Base-by-base conservation (phyloP, 2,888 invertebrate species). In the Pherbina coryleti region DNA sequence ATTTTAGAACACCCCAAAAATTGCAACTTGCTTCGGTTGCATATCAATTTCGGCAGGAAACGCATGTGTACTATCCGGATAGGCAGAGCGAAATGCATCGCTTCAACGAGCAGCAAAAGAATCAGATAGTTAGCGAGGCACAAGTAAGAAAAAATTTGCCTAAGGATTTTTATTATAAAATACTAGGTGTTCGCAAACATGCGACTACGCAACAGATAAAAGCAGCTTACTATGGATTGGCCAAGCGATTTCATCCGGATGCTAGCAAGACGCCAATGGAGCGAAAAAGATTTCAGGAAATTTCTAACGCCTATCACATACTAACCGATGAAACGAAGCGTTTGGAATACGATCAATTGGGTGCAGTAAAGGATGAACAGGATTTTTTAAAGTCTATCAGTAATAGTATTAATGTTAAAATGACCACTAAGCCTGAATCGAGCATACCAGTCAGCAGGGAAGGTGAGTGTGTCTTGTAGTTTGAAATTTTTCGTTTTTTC, bases 241-340 rank as follows among this genome's bases (percentile, higher is more conserved):
- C 89, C 14, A 89, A 89, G 77, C 88, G 88, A 44, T 88, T 85
- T 80, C 89, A 89, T 79, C 89, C 89, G 0, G 89, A 89, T 78
- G 84, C 86, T 0, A 81, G 81, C 9, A 85, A 84, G 4, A 84
- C 79, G 0, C 81, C 84, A 44, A 82, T 84, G 57, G 84, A 86
- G 44, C 79, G 86, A 4, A 86, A 86, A 34, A 85, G 85, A 55
- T 89, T 89, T 80, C 98, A 98, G 89, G 97, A 98, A 89, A 97
- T 99, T 5, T 98, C 98, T 0, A 99, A 99, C 91, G 99, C 99
- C 0, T 99, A 99, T 90, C 98, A 99, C 92, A 97, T 98, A 37
- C 81, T 90, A 8, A 89, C 88, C 8, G 98, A 99, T 91, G 96
- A 97, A 28, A 92, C 91, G 0, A 98, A 97, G 89, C 93, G 98